phyloP scores from a whole-genome alignment of 2,113 vertebrate genomes.

The Cyanoramphus novaezelandiae region DNA sequence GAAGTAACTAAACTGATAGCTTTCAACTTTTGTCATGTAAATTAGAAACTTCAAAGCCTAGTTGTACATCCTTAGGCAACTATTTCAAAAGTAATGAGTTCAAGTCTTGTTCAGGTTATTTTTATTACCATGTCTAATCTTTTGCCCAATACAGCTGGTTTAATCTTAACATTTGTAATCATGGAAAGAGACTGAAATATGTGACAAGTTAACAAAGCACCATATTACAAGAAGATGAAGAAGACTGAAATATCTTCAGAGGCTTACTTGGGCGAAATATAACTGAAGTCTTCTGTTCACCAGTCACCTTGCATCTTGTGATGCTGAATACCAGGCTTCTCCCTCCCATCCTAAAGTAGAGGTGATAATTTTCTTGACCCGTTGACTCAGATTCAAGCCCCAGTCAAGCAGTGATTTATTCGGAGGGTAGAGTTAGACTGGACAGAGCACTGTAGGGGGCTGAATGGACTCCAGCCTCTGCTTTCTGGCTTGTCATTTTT shows the following conservation, averaged over 20 bases:
- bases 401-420: background rate
- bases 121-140: constrained; percentile 36
- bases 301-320: background rate
- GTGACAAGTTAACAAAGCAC: constrained; percentile 4
- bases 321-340: background rate
- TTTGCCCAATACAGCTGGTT: constrained; percentile 4
- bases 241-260: background rate
- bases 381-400: background rate
- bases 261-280: background rate
- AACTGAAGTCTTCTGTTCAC: background rate
- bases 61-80: constrained; percentile 34
- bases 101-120: constrained; percentile 29
- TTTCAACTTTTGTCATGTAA: constrained; percentile 44
- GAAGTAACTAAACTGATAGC: constrained; percentile 28
- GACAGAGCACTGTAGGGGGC: background rate
- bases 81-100: constrained; percentile 6
- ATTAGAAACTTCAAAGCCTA: constrained; percentile 47
- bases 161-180: constrained; percentile 26
- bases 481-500: background rate
- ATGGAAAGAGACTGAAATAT: background rate
- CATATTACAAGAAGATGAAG: background rate
- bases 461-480: background rate
- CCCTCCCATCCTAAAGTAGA: background rate
- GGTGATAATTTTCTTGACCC: background rate
- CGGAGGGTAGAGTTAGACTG: background rate